phyloP scores from a whole-genome alignment of 2,113 vertebrate genomes.

The Tachycineta bicolor region DNA sequence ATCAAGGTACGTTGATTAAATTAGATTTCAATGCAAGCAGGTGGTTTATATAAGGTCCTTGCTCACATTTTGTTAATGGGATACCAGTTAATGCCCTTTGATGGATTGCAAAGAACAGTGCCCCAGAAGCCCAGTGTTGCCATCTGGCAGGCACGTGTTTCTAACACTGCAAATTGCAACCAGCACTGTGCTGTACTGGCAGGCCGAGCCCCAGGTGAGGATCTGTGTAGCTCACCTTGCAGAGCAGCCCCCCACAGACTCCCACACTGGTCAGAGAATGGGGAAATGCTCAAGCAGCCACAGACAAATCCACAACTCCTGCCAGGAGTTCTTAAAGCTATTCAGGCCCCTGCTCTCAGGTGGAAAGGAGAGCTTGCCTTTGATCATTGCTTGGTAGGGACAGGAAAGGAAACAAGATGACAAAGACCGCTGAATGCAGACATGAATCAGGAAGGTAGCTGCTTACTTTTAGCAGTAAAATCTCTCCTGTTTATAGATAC shows the following conservation, averaged over 20 bases:
- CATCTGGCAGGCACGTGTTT: background rate
- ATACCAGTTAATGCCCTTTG: background rate
- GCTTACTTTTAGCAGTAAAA: background rate
- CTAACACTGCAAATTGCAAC: background rate
- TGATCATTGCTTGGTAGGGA: background rate
- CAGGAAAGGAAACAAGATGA: background rate
- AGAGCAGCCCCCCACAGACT: background rate
- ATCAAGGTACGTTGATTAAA: slow-evolving; percentile 73
- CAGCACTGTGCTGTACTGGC: background rate
- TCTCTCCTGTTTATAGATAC: background rate
- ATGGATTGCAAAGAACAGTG: background rate
- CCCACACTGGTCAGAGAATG: background rate
- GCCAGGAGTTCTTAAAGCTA: background rate
- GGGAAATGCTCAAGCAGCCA: background rate
- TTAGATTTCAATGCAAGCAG: slow-evolving; percentile 10
- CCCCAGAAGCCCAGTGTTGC: background rate
- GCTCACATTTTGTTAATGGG: background rate
- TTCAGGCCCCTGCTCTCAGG: background rate
- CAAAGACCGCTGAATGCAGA: background rate
- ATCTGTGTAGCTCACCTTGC: background rate
- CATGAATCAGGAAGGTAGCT: background rate
- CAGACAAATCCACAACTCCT: background rate
- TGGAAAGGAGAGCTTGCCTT: background rate
- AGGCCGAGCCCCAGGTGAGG: background rate
- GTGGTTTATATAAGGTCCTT: slow-evolving; percentile 30